Conservation (phyloP, 2,113 vertebrate genomes). For the Mola mola region DNA sequence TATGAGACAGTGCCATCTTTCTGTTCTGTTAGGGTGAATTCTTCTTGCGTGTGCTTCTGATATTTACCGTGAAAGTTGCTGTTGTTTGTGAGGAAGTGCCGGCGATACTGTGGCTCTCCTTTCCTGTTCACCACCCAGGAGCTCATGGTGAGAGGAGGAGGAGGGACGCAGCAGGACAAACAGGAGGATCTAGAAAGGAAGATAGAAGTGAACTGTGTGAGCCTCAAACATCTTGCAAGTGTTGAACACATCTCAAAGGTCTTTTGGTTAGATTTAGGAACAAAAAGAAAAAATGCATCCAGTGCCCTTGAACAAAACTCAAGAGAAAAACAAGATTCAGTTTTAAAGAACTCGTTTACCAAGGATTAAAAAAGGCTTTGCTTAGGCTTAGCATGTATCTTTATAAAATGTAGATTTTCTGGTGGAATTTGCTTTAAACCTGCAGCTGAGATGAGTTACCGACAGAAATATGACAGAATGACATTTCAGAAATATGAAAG, state of each 20-base stretch:
- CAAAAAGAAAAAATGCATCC: background rate
- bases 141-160: constrained; percentile 80
- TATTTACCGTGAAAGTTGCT: constrained; percentile 90
- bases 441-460: too few species aligned
- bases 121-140: constrained; percentile 84
- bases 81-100: constrained; percentile 95
- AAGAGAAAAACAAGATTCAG: background rate
- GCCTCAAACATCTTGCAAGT: background rate
- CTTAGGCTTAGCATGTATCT: too few species aligned
- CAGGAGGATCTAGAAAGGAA: constrained; percentile 10
- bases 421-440: too few species aligned
- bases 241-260: background rate
- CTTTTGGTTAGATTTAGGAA: background rate
- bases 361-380: too few species aligned
- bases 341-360: too few species aligned
- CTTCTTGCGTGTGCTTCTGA: background rate
- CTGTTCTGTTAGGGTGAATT: background rate
- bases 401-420: too few species aligned
- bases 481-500: too few species aligned
- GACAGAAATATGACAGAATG: too few species aligned
- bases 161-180: background rate
- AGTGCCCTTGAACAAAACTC: background rate
- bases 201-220: background rate
- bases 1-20: background rate
- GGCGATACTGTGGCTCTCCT: constrained; percentile 86